Evolutionary conservation across 92 coral and sea anemone species (phyloP).

Genomic region (Palythoa heliodiscus): DNA sequence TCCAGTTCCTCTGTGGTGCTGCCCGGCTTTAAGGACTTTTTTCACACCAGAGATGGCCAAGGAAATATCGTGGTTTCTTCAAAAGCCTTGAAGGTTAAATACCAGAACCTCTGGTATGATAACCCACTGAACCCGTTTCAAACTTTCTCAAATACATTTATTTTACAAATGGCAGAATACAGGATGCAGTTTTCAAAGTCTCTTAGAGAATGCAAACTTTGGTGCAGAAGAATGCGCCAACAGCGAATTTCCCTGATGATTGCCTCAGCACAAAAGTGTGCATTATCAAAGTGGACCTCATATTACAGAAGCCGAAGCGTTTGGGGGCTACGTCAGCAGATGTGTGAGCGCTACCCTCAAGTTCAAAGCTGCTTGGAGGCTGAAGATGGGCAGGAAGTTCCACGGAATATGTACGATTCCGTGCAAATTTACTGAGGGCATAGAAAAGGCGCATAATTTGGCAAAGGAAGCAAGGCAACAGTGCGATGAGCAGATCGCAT

Average conservation of each 20-base stretch:
- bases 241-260: constrained; percentile 36
- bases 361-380: constrained; percentile 8
- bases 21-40: constrained; percentile 36
- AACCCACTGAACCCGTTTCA: constrained; percentile 57
- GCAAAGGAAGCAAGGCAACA: constrained; percentile 29
- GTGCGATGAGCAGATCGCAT: constrained; percentile 3
- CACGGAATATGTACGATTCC: constrained; percentile 16
- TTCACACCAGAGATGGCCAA: constrained; percentile 63
- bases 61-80: constrained; percentile 63
- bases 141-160: constrained; percentile 52
- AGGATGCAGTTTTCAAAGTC: constrained; percentile 50
- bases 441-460: constrained; percentile 19
- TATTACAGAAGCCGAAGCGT: constrained; percentile 26
- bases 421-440: constrained; percentile 21
- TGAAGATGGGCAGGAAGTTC: constrained; percentile 17
- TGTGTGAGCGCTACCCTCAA: constrained; percentile 23
- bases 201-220: constrained; percentile 52
- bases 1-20: constrained; percentile 33
- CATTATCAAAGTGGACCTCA: constrained; percentile 41
- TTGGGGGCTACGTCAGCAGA: constrained; percentile 28
- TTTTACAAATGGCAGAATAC: constrained; percentile 60
- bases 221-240: constrained; percentile 56
- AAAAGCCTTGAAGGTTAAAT: constrained; percentile 49
- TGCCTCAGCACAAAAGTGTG: constrained; percentile 47
- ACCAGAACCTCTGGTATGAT: constrained; percentile 56